Evolutionary conservation across 2,888 invertebrate genomes (phyloP), one percentile per base, ranked within the genome.

Genomic region (Marasmarcha lunaedactyla): DNA sequence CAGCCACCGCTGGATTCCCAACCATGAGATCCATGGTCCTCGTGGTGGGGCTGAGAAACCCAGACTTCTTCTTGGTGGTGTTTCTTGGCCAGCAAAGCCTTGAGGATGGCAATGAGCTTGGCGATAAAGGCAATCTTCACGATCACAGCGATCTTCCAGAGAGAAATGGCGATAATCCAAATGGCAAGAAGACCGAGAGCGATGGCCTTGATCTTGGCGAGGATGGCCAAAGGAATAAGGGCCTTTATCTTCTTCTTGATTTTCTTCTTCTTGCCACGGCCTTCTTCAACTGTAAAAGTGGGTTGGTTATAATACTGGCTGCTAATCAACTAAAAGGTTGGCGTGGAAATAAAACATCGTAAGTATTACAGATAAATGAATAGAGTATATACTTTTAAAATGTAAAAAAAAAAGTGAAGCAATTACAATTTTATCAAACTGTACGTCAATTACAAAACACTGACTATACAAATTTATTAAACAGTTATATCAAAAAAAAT

Each of bases 81-180:
- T 45, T 81, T 79, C 57, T 79, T 79, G n/a, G 70, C 63, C n/a
- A 79, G 48, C 1, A 81, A 59, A 9, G 60, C 63, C 51, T 81
- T 81, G 52, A 81, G 56, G 43, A 77, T 54, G 1, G 66, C 58
- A 20, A 79, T 63, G 7, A 72, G 46, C 46, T 81, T 81, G 49
- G 72, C 67, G 33, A 83, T 63, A 48, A 93, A 87, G 0, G 93
- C 93, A 37, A 93, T 83, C 77, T 93, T 93, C 51, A 91, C 89
- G 33, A 93, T 79, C 38, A 92, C 58, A 13, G 92, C 85, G 40
- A 93, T 87, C 68, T 93, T 93, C 62, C 87, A 74, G 38, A 91
- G 84, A 37, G 93, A 81, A 15, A 90, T 79, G 6, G 89, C 90
- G 40, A 93, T 85, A 49, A 89, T 86, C 12, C 89, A 85, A 10